Conservation (phyloP, 2,797 vertebrate genomes). For the Enteromius trimaculatus region DNA sequence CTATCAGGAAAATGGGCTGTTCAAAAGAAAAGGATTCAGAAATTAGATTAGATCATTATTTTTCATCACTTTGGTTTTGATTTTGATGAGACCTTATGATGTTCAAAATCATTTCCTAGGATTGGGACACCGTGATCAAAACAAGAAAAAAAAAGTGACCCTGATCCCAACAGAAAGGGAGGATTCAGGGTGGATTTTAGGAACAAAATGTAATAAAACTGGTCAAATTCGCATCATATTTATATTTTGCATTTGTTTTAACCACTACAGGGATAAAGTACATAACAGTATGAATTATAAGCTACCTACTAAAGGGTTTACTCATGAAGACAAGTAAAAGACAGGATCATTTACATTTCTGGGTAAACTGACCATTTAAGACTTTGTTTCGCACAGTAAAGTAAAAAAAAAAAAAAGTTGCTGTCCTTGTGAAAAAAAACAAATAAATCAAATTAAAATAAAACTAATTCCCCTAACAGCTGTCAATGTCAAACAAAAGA, state of each 20-base stretch:
- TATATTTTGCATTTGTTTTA: not conserved
- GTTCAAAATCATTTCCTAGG: not conserved
- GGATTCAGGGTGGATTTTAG: not conserved
- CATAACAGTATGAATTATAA: too few relatives aligned
- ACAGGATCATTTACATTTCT: too few relatives aligned
- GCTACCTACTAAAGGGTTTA: not conserved
- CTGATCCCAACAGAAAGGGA: not conserved
- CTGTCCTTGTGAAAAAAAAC: too few relatives aligned
- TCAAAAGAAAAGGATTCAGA: not conserved
- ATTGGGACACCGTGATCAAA: not conserved
- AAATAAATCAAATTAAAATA: too few relatives aligned
- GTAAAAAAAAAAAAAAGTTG: too few relatives aligned
- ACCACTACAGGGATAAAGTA: not conserved
- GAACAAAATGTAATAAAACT: not conserved
- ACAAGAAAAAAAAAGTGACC: not conserved
- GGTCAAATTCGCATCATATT: not conserved
- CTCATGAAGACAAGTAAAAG: too few relatives aligned
- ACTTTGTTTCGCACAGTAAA: not conserved
- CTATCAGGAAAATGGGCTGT: not conserved
- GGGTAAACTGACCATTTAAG: too few relatives aligned
- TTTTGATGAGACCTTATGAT: not conserved
- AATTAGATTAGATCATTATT: not conserved
- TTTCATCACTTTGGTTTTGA: not conserved
- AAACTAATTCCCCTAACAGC: not conserved
- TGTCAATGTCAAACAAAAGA: not conserved